phyloP scores from a whole-genome alignment of 2,113 vertebrate species.

The Xenopus laevis region DNA sequence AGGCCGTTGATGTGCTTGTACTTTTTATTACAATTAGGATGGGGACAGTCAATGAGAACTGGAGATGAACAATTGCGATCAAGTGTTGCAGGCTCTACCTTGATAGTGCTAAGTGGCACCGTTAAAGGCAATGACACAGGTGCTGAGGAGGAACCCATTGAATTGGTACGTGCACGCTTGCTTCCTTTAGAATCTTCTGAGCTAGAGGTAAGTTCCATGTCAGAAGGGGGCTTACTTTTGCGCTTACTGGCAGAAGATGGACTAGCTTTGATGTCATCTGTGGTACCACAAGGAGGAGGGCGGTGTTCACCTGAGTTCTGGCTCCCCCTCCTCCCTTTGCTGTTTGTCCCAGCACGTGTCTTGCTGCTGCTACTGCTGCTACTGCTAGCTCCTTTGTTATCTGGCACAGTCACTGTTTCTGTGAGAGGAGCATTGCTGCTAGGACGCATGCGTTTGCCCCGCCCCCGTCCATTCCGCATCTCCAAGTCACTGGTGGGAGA shows the following conservation, averaged over 20 bases:
- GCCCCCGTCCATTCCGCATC: conserved; percentile 92
- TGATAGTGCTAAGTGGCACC: conserved; percentile 66
- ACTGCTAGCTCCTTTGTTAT: conserved; percentile 81
- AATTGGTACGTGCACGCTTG: conserved; percentile 95
- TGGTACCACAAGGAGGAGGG: conserved; percentile 75
- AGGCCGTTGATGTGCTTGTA: conserved; percentile 99
- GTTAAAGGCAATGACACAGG: conserved; percentile 53
- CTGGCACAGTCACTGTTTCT: conserved; percentile 79
- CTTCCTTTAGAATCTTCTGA: conserved; percentile 97
- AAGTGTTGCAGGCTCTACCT: conserved; percentile 76
- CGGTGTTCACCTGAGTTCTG: conserved; percentile 93
- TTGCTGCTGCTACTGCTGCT: conserved; percentile 75
- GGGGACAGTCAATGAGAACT: conserved; percentile 94
- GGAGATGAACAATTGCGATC: conserved; percentile 92
- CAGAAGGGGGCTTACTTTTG: conserved; percentile 90
- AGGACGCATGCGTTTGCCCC: conserved; percentile 92
- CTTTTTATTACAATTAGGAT: conserved; percentile 98
- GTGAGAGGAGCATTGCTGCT: conserved; percentile 89
- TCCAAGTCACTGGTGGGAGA: conserved; percentile 97
- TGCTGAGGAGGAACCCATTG: conserved; percentile 69
- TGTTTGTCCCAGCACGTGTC: conserved; percentile 87
- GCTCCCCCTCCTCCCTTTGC: conserved; percentile 92
- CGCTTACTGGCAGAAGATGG: conserved; percentile 88
- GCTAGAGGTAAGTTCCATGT: conserved; percentile 98
- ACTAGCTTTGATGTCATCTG: conserved; percentile 91